Evolutionary conservation across 2,888 invertebrate genomes (phyloP), one percentile per base, ranked within the genome.

Genomic region (Hyles lineata): DNA sequence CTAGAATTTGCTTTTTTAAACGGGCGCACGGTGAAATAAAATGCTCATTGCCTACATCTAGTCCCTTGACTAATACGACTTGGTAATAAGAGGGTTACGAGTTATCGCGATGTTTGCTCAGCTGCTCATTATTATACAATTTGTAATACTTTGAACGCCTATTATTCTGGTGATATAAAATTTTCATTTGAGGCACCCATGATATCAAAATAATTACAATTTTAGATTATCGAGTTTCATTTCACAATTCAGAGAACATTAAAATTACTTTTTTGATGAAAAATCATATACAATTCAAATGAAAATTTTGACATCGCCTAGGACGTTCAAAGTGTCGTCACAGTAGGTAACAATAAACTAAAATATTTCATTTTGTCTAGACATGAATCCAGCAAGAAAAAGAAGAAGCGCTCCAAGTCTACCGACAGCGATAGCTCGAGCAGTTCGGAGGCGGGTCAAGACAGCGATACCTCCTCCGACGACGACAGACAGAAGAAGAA

Each of bases 381-480:
- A 80, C 92, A 92, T 88, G 94, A 94, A 69, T 88, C 90, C 8
- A 88, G 89, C 79, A 94, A 95, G 88, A 95, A 94, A 76, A 94
- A 95, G 88, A 95, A 96, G 90, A 96, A 95, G 83, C 95, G 95
- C 70, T 95, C 95, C 59, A 95, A 95, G 73, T 96, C 95, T 43
- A 92, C 93, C 8, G 95, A 95, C 78, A 89, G 92, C 8, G 95
- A 94, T 43, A 92, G 93, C 70, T 93, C 93, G n/a, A 95, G 89
- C 79, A 94, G 92, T 73, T 92, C 90, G 58, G 92, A 90, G 3
- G 90, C 88, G 1, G 90, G 88, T 73, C 93, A 91, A 74, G 90
- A 90, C 77, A 89, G 88, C 76, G 92, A 90, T 74, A 84, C 87
- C 1, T 89, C 85, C 75, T 89, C 93, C 0, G 93, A 90, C 73